Base-by-base conservation (phyloP, 2,888 invertebrate species). In the Lasioglossum marginatum region DNA sequence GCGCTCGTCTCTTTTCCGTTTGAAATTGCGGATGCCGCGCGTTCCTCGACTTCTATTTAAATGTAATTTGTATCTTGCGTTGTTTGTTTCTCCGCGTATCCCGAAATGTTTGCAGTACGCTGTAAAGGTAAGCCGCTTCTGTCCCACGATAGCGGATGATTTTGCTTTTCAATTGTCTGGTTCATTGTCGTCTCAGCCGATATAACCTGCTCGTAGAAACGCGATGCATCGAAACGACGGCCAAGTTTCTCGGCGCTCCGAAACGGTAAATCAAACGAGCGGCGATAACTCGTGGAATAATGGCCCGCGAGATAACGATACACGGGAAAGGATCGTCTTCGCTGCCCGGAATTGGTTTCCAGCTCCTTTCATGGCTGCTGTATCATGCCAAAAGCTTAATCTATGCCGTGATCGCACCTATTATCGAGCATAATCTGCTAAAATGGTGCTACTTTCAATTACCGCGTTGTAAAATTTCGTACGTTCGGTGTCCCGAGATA, bases 21-120 rank as follows among this genome's bases (percentile, higher is more conserved):
- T 93, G 92, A 95, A 95, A 95, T 95, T 95, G 93, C 95, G 93
- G 94, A 95, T 95, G 90, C 95, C 94, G 80, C 83, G 92, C 95
- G 93, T 95, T 93, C 95, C 94, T 92, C 92, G 91, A 91, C 92
- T 94, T 94, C 94, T 94, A 94, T 95, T 95, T 93, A 93, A 94
- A 95, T 94, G 94, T 93, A 94, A 95, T 95, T 95, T 95, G 94
- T 94, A 94, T 94, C 93, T 91, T 90, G 81, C 43, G 43, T 4
- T 14, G 43, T 14, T 43, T 43, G 14, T 14, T 43, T 10, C 60
- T 10, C 48, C 31, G 34, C 23, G 37, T 23, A 10, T 4, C 27
- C 40, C 31, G 2, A 16, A 19, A 10, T 45, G 16, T 71, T n/a
- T n/a, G 14, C 27, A 14, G 16, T 16, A 2, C 27, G 14, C 14